phyloP scores from a whole-genome alignment of 1,140 invertebrate species.

The Leptoteleia sp. region DNA sequence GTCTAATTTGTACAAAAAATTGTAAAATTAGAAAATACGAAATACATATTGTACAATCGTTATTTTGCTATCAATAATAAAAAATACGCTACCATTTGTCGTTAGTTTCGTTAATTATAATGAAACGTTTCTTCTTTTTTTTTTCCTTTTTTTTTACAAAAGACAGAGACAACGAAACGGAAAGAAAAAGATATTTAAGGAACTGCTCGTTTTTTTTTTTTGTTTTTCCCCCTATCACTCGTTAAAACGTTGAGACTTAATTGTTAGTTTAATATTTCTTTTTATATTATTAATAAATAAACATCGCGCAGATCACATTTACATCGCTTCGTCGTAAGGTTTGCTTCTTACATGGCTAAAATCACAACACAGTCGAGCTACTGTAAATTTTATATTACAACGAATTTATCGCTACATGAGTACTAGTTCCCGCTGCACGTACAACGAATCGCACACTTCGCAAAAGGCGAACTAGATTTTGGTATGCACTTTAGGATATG shows the following conservation, averaged over 20 bases:
- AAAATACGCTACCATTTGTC: slow-evolving; percentile 40
- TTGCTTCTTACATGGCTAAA: slow-evolving; percentile 61
- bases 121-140: slow-evolving; percentile 16
- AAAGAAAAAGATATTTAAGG: slow-evolving; percentile 46
- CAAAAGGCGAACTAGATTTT: slow-evolving; percentile 70
- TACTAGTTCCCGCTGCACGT: slow-evolving; percentile 49
- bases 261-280: slow-evolving; percentile 21
- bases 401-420: slow-evolving; percentile 65
- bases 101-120: slow-evolving; percentile 27
- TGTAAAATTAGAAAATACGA: slow-evolving; percentile 61
- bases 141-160: slow-evolving; percentile 41
- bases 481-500: slow-evolving; percentile 74
- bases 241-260: slow-evolving; percentile 42
- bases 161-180: slow-evolving; percentile 28
- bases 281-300: slow-evolving; percentile 64
- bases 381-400: slow-evolving; percentile 71
- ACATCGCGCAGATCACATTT: slow-evolving; percentile 69
- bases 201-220: slow-evolving; percentile 53
- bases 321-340: slow-evolving; percentile 64
- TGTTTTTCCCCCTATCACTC: slow-evolving; percentile 38
- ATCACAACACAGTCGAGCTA: slow-evolving; percentile 71
- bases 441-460: slow-evolving; percentile 46
- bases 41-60: slow-evolving; percentile 45
- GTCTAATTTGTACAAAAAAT: slow-evolving; percentile 58
- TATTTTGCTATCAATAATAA: slow-evolving; percentile 53